Evolutionary conservation across 2,797 vertebrate genomes (phyloP), one percentile per base, ranked within the genome.

Genomic region (Chelon labrosus): DNA sequence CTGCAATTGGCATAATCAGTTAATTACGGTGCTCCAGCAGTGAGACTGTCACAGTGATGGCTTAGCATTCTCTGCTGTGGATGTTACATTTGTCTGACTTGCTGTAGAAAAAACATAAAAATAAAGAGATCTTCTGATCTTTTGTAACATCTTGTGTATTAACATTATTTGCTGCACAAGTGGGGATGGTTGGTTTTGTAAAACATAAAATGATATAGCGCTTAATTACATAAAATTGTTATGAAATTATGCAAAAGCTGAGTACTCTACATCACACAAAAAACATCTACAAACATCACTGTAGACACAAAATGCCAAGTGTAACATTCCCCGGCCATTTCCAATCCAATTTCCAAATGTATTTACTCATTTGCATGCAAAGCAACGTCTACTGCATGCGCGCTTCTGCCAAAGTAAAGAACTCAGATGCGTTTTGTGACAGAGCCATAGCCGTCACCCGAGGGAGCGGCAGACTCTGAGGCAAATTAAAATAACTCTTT

Each of bases 21-120:
- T 88, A 87, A 91, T 91, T 85, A 85, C 58, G 79, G 83, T 70
- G 79, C 65, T 81, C 65, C 66, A 62, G 87, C 44, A 25, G 72
- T 84, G 80, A 65, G 65, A 79, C 60, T 58, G 53, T 13, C 38
- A 56, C 57, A 17, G 10, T 68, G 58, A 66, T 56, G 47, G 59
- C 65, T 61, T 7, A 31, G 7, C 47, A 58, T 55, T 61, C 73
- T 66, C 62, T 61, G 64, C 17, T 51, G 65, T 41, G 71, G 41
- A 54, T 66, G 41, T 75, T 73, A 52, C 13, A 77, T 70, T 67
- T 47, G n/a, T 51, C 8, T 54, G 60, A 62, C 50, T 44, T 47
- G 65, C 58, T 17, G 17, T 16, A 14, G 19, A 49, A 31, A 22
- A 31, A 31, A 31, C 31, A 13, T 52, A n/a, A 58, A 57, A 56